Evolutionary conservation across 2,888 invertebrate species (phyloP).

Genomic region (Drosophila peninsularis): DNA sequence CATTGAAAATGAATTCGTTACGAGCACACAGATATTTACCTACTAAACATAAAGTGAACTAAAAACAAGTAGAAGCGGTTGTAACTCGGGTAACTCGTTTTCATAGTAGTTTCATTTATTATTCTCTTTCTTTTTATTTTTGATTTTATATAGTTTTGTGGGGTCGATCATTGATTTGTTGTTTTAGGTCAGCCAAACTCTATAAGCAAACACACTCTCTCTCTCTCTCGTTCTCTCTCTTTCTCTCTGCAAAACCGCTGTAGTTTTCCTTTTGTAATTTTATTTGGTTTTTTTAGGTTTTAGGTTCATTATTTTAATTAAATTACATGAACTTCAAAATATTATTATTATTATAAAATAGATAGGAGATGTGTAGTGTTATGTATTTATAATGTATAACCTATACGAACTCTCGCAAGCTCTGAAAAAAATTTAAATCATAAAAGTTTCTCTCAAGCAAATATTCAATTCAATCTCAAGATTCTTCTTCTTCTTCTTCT

Average conservation of each 20-base stretch:
- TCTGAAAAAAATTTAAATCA: conserved; percentile 68
- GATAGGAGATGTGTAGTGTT: conserved; percentile 79
- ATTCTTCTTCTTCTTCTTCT: conserved; percentile 16
- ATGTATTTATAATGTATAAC: conserved; percentile 77
- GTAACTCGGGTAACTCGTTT: conserved; percentile 68
- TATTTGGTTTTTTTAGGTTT: conserved; percentile 66
- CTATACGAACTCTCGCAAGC: conserved; percentile 75
- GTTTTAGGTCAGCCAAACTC: conserved; percentile 55
- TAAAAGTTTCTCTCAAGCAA: conserved; percentile 64
- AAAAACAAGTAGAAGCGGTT: conserved; percentile 79
- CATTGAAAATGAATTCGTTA: conserved; percentile 69
- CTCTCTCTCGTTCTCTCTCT: conserved; percentile 42
- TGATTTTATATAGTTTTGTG: conserved; percentile 8
- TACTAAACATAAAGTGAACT: conserved; percentile 79
- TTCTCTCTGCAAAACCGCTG: conserved; percentile 50
- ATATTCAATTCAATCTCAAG: conserved; percentile 30
- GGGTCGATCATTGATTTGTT: conserved; percentile 17
- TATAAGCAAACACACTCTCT: conserved; percentile 26
- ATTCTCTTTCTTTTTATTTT: conserved; percentile 7
- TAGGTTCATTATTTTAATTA: conserved; percentile 83
- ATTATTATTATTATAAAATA: conserved; percentile 71
- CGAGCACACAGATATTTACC: conserved; percentile 80
- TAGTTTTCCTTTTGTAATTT: conserved; percentile 48
- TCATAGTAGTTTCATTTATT: conserved; percentile 23
- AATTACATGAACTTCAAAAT: conserved; percentile 83